Evolutionary conservation across 2,888 invertebrate species (phyloP).

Genomic region (Drosophila silvestris): DNA sequence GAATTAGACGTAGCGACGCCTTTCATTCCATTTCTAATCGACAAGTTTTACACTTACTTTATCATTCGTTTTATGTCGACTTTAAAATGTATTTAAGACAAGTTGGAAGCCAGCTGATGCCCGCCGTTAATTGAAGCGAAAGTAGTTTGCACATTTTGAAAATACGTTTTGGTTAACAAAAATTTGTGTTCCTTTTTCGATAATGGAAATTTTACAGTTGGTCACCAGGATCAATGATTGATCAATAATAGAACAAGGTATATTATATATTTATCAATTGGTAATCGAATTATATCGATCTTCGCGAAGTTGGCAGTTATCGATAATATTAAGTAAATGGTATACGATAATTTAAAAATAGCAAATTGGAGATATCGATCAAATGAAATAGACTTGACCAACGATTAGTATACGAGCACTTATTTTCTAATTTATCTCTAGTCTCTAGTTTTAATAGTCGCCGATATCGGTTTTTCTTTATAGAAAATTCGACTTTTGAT

Average conservation of each 20-base stretch:
- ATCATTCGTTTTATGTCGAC: not conserved
- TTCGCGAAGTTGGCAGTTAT: not conserved
- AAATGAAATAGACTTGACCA: not conserved
- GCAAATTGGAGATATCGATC: not conserved
- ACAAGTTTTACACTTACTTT: not conserved
- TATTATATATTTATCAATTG: not conserved
- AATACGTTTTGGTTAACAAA: not conserved
- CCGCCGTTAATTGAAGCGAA: not conserved
- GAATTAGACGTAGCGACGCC: slow-evolving; percentile 18
- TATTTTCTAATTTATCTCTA: not conserved
- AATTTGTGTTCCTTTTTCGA: not conserved
- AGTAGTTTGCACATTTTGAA: not conserved
- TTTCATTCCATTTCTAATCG: slow-evolving; percentile 1
- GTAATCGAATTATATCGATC: not conserved
- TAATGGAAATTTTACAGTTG: not conserved
- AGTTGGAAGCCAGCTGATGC: not conserved
- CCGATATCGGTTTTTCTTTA: not conserved
- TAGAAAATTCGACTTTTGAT: not conserved
- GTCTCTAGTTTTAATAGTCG: not conserved
- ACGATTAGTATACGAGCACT: not conserved
- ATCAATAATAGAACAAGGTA: not conserved
- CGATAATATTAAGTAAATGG: not conserved
- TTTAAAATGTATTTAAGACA: not conserved
- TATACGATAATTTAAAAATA: not conserved
- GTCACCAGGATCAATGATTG: not conserved